A percentile compares a stretch with the other conserved stretches of the same genome.
Conservation (phyloP, 2,113 vertebrate species). For the Sylvietta virens region DNA sequence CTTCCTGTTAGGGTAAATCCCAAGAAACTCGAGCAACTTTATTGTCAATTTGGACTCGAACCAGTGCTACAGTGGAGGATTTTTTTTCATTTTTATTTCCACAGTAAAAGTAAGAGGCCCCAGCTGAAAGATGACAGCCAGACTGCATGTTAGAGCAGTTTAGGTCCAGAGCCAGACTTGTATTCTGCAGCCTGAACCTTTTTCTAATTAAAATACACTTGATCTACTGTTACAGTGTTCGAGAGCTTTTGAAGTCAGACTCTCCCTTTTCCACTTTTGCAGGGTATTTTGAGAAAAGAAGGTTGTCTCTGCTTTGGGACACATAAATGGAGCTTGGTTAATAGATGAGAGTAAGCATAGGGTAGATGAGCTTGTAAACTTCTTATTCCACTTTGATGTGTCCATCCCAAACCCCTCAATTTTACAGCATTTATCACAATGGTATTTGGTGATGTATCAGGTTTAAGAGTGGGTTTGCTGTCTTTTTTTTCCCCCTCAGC, state of each 20-base stretch:
- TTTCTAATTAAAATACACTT: slow-evolving; percentile 53
- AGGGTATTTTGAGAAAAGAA: background rate
- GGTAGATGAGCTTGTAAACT: background rate
- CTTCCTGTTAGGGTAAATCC: slow-evolving; percentile 46
- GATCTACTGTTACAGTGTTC: background rate
- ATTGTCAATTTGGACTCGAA: slow-evolving; percentile 36
- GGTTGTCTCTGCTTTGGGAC: background rate
- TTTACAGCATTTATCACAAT: background rate
- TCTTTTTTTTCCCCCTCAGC: background rate
- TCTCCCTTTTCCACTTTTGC: background rate
- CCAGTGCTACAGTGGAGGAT: background rate
- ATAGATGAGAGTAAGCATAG: background rate
- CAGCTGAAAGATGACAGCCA: slow-evolving; percentile 39
- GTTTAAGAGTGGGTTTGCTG: background rate
- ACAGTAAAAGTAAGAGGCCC: slow-evolving; percentile 41
- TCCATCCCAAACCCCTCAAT: background rate
- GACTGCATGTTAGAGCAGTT: background rate
- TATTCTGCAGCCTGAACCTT: slow-evolving; percentile 10
- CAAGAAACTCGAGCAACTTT: slow-evolving; percentile 4
- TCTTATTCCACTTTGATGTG: background rate
- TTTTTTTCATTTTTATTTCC: slow-evolving; percentile 44
- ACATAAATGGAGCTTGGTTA: background rate
- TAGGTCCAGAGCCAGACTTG: background rate
- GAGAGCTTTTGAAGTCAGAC: slow-evolving; percentile 34
- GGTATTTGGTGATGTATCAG: background rate